Base-by-base conservation (phyloP, 2,888 invertebrate species). In the Pomacea canaliculata region DNA sequence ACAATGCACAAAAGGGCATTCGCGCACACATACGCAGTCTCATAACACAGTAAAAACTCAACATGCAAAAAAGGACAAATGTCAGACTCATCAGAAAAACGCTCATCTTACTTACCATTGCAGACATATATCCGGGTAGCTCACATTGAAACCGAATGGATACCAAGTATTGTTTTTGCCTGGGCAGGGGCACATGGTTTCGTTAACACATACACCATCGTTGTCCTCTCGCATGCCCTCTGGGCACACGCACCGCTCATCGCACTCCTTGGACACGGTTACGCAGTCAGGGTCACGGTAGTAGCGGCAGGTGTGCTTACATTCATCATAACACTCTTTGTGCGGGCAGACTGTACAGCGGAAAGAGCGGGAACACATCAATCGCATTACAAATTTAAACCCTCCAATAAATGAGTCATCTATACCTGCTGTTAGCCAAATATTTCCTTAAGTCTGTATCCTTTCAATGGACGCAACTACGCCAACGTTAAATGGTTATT, bases 301-400 rank as follows among this genome's bases (percentile, higher is more conserved):
- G 48, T 71, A 62, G 1, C n/a, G 60, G 37, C 71, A 71, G 8
- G 71, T 71, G 63, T 71, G 27, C 49, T 71, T 71, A 37, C 71
- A 71, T 19, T 59, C 23, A 19, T 71, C 62, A 62, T 62, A 71
- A 23, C 71, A 71, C 46, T 48, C 46, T 37, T 4, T 27, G n/a
- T 56, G 18, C 8, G 71, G 71, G 46, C 71, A 71, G 3, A 1
- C 71, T 71, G 63, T 5, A 59, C 23, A 70, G 4, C 5, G 10
- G 19, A 12, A n/a, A 27, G 19, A 63, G 12, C n/a, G 1, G 23
- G 1, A 63, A 63, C 10, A 27, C n/a, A 63, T 63, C n/a, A 37
- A 37, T 37, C 37, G 37, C 37, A 37, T 37, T 37, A 37, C 37
- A 37, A 37, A 37, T 3, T 37, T 5, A 37, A 37, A 37, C 37